These are phyloP conservation scores for Acomys russatus DNA, from an alignment of 2,797 vertebrate genomes.

Conservation along the genomic window DNA sequence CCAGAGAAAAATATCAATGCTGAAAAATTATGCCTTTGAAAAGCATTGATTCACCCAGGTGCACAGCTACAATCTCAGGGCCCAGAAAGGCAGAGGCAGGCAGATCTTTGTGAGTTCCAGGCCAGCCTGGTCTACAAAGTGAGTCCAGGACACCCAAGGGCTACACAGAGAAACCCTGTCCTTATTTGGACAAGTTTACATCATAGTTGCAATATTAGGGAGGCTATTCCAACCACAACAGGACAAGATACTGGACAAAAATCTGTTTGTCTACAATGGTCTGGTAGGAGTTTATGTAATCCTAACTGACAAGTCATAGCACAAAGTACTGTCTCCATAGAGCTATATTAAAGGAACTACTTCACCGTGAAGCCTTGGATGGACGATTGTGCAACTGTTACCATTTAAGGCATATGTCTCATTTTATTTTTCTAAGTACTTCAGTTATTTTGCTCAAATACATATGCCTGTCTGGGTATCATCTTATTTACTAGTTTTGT, in stretches of 20 bases:
- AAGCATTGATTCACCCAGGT: not conserved
- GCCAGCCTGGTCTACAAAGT: too few species aligned
- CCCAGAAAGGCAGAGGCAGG: too few species aligned
- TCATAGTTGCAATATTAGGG: not conserved
- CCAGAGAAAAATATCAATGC: not conserved
- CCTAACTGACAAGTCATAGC: not conserved
- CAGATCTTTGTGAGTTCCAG: too few species aligned
- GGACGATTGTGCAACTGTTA: slow-evolving; percentile 84
- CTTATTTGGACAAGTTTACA: not conserved
- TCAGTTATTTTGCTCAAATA: slow-evolving; percentile 73
- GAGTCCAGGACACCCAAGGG: too few species aligned
- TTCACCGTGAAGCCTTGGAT: slow-evolving; percentile 81
- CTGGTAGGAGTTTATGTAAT: slow-evolving; percentile 26
- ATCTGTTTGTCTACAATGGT: not conserved
- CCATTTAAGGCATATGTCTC: slow-evolving; percentile 81
- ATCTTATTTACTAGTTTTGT: not conserved
- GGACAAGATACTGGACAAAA: slow-evolving; percentile 34
- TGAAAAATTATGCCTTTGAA: not conserved
- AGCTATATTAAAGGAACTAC: slow-evolving; percentile 69
- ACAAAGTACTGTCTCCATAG: not conserved
- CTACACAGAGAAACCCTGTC: too few species aligned
- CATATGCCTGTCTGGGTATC: not conserved
- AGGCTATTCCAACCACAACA: not conserved
- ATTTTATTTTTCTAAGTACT: slow-evolving; percentile 79
- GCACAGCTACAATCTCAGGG: too few species aligned